phyloP scores from a whole-genome alignment of 2,113 vertebrate genomes.

The Suncus etruscus region DNA sequence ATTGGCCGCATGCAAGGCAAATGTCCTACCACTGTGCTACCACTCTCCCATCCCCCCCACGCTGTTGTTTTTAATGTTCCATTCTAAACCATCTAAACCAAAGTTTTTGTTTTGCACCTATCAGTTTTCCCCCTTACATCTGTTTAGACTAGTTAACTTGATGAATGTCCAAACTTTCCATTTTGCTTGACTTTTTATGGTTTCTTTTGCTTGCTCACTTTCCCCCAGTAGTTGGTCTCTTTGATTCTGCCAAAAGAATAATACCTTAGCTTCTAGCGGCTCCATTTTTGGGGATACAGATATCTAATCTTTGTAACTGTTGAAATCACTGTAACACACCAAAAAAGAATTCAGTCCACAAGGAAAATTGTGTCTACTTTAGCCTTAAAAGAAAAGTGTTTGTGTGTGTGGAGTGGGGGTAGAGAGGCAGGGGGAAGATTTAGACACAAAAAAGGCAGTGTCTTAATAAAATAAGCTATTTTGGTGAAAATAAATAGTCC shows the following conservation, averaged over 20 bases:
- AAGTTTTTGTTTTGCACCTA: too few species aligned
- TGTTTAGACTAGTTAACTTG: too few species aligned
- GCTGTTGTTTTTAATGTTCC: too few species aligned
- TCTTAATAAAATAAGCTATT: neutral
- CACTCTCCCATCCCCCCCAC: too few species aligned
- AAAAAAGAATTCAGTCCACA: neutral
- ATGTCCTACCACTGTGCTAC: too few species aligned
- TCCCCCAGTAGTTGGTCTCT: neutral
- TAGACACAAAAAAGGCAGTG: slow-evolving; percentile 4
- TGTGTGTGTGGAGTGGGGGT: too few species aligned
- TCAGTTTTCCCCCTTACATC: too few species aligned
- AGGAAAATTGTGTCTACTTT: neutral
- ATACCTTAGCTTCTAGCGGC: neutral
- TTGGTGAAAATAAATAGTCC: neutral
- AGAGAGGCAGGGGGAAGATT: neutral
- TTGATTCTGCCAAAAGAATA: neutral
- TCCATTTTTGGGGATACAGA: neutral
- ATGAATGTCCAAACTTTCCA: too few species aligned
- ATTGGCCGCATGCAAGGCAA: too few species aligned
- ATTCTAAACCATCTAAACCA: too few species aligned
- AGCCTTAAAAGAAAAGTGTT: neutral
- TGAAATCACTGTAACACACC: neutral
- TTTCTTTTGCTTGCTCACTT: too few species aligned
- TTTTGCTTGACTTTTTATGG: too few species aligned
- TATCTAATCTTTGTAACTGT: neutral